phyloP scores from a whole-genome alignment of 1,140 invertebrate genomes.

The Pseudomyrmex flavicornis region DNA sequence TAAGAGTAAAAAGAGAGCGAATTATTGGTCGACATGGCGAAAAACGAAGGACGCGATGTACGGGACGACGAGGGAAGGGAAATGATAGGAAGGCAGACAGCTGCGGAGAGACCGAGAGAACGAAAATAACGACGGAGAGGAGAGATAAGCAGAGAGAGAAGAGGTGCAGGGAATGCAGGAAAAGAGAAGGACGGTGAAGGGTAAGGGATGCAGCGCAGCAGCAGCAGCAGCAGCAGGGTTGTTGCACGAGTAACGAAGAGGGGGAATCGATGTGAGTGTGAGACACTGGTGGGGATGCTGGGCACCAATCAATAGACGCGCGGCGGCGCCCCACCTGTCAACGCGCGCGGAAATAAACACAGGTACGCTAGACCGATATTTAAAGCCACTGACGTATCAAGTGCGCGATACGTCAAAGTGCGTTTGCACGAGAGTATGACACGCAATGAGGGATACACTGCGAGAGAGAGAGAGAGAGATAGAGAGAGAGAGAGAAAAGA shows the following conservation, averaged over 20 bases:
- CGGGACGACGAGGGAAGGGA: background rate
- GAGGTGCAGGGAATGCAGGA: background rate
- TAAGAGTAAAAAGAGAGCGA: constrained; percentile 57
- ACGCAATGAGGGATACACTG: background rate
- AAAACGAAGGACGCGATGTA: constrained; percentile 29
- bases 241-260: constrained; percentile 42
- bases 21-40: constrained; percentile 51
- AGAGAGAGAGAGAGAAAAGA: too few species aligned
- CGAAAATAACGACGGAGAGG: constrained; percentile 33
- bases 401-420: background rate
- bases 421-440: background rate
- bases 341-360: constrained; percentile 73
- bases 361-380: constrained; percentile 64
- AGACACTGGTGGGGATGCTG: constrained; percentile 68
- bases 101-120: constrained; percentile 15
- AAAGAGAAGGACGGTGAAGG: constrained; percentile 20
- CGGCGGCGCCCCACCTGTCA: constrained; percentile 77
- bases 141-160: constrained; percentile 3
- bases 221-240: constrained; percentile 21
- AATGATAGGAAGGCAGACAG: constrained; percentile 53
- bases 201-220: constrained; percentile 14
- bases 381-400: constrained; percentile 46
- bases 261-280: constrained; percentile 72
- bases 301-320: constrained; percentile 77
- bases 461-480: too few species aligned